Evolutionary conservation across 2,797 vertebrate species (phyloP), one percentile per base, ranked within the genome.

Genomic region (Syngnathus acus): DNA sequence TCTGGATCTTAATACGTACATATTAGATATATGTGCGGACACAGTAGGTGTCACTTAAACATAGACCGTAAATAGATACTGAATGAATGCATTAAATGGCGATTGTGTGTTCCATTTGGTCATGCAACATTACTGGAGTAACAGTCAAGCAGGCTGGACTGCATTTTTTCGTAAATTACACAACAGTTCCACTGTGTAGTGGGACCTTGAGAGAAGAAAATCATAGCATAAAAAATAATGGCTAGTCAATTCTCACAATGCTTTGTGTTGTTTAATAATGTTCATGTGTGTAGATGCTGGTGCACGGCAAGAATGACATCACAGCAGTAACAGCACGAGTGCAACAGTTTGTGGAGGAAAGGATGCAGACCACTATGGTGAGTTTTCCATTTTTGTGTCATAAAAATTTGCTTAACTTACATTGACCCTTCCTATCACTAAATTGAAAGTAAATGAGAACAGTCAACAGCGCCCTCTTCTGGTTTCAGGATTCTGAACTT

Each of bases 311-410:
- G 17, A 77, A 70, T 62, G 84, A 90, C 9, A 73, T 96, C 43
- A 80, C 65, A 13, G 60, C 60, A 7, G 60, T 62, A 42, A 62
- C 60, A 16, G 82, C 82, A 3, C 86, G 89, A 66, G 69, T 94
- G 38, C 90, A 93, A 42, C 90, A 91, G 84, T 93, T 95, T 82
- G 80, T 92, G 71, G 94, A 96, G 82, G 92, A 94, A 65, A 88
- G 85, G 69, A 91, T 95, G 81, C 95, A 96, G 83, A 94, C 89
- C 39, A 95, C 93, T 6, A 94, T 97, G 95, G 96, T 98, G 93
- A 77, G 67, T 3, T 51, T 51, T 8, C 8, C 6, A n/a, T 51
- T n/a, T n/a, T 6, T 6, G 19, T 51, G 17, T n/a, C 2, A 19
- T 9, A n/a, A 51, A 21, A 3, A 9, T 10, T 11, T 53, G 21